Evolutionary conservation across 2,113 vertebrate genomes (phyloP), one percentile per base, ranked within the genome.

Genomic region (Ictidomys tridecemlineatus): DNA sequence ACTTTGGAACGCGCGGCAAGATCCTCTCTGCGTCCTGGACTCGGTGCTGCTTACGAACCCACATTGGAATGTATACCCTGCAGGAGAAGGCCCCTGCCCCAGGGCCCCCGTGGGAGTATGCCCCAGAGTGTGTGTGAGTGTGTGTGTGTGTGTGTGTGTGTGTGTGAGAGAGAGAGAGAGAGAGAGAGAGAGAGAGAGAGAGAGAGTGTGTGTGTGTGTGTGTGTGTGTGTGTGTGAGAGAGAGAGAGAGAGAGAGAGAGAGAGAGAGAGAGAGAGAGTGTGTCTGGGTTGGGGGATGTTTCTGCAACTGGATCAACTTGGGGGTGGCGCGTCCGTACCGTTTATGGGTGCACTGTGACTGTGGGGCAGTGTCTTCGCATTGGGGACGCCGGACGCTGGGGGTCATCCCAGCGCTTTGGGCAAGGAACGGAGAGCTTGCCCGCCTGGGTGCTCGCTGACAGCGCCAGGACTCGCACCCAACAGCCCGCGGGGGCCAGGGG

Each of bases 381-480:
- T 12, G 14, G 82, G 58, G 77, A 22, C 74, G 8, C 69, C 1
- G 37, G 58, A 56, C n/a, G 12, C 30, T 18, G n/a, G 37, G 16
- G 51, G 5, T 20, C 13, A 7, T 69, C 37, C 77, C 34, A 0
- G 77, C 5, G 5, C 34, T 53, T 12, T 0, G 3, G 1, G n/a
- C 24, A 6, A 22, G 8, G 9, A 70, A 58, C 32, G 0, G 12
- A 26, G 56, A 7, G n/a, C 58, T 20, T 3, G 72, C 4, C 32
- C 9, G 0, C 32, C 7, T 0, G 16, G 37, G n/a, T 18, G 28
- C 28, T 6, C 0, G 20, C 32, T 0, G 3, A 16, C 12, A 1
- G 10, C 17, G 0, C 8, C 0, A 13, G 4, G 39, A 17, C n/a
- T 16, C 0, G 34, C 7, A 4, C 8, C 0, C 1, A 28, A 2